These are phyloP conservation scores for Andrena bicolor DNA, from an alignment of 2,888 invertebrate species.

Conservation along the genomic window DNA sequence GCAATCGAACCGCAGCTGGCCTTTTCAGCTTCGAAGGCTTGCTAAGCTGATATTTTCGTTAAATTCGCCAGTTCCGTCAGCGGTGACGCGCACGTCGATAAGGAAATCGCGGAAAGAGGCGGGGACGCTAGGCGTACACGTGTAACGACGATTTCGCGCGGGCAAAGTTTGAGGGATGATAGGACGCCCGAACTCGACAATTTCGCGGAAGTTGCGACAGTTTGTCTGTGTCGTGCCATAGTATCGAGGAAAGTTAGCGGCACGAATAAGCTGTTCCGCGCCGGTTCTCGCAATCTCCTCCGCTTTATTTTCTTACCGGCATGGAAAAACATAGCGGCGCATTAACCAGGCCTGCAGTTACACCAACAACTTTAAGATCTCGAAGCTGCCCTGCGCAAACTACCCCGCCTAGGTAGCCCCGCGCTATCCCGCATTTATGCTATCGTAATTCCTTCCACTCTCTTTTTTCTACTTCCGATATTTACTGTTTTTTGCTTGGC, in stretches of 20 bases:
- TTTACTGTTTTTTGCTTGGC: conserved; percentile 13
- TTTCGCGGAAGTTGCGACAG: conserved; percentile 72
- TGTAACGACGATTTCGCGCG: conserved; percentile 43
- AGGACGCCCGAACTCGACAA: conserved; percentile 67
- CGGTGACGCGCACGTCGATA: conserved; percentile 33
- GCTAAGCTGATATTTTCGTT: conserved; percentile 49
- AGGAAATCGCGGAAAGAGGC: conserved; percentile 33
- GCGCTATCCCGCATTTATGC: conserved; percentile 18
- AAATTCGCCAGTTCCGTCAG: conserved; percentile 33
- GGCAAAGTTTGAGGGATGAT: conserved; percentile 69
- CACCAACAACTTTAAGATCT: conserved; percentile 61
- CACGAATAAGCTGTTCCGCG: conserved; percentile 69
- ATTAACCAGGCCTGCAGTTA: conserved; percentile 63
- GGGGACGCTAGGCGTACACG: neutral
- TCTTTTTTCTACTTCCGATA: conserved; percentile 33
- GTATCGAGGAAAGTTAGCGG: conserved; percentile 71
- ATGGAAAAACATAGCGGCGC: conserved; percentile 61
- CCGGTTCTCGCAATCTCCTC: conserved; percentile 57
- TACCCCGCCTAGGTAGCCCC: neutral
- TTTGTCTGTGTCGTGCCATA: conserved; percentile 68
- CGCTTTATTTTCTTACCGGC: conserved; percentile 49
- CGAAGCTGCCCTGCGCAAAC: conserved; percentile 34
- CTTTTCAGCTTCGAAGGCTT: conserved; percentile 34
- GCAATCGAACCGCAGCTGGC: conserved; percentile 37
- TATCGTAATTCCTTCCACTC: conserved; percentile 30